Conservation (phyloP, 30 jellyfish, hydroid and myxozoan species). For the Pseudorhiza aurosa region DNA sequence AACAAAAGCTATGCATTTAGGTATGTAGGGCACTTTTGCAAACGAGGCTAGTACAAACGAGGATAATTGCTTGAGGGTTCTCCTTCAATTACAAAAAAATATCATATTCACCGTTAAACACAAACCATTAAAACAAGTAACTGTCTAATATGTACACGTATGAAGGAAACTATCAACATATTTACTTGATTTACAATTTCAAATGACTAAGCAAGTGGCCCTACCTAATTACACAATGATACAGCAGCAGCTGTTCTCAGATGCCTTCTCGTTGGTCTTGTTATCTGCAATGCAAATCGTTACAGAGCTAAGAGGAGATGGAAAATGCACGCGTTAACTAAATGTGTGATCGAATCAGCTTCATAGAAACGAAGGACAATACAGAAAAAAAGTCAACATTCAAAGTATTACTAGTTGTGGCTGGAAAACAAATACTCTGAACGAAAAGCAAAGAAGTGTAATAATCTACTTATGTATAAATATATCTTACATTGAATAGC, state of each 20-base stretch:
- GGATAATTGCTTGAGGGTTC: neutral
- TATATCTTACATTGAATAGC: no score
- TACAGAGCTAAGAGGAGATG: no score
- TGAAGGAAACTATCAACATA: constrained; percentile 51
- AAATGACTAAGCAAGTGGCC: constrained; percentile 10
- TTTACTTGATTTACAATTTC: constrained; percentile 47
- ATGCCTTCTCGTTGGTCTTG: constrained; percentile 64
- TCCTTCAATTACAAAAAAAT: neutral
- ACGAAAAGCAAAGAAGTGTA: no score
- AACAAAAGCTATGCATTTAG: no score
- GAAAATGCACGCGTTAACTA: no score
- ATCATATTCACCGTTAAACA: neutral
- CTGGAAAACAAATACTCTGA: no score
- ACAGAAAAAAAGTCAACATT: no score
- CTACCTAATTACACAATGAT: constrained; percentile 46
- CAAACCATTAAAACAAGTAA: neutral
- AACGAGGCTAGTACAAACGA: neutral
- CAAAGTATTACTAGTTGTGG: no score
- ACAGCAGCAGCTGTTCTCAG: constrained; percentile 86
- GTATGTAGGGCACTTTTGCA: neutral
- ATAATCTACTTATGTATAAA: no score
- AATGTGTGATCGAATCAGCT: no score
- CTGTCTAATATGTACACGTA: constrained; percentile 27
- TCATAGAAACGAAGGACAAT: no score
- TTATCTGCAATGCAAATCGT: constrained; percentile 69